Conservation (phyloP, 2,888 invertebrate species). For the Anorthoa munda region DNA sequence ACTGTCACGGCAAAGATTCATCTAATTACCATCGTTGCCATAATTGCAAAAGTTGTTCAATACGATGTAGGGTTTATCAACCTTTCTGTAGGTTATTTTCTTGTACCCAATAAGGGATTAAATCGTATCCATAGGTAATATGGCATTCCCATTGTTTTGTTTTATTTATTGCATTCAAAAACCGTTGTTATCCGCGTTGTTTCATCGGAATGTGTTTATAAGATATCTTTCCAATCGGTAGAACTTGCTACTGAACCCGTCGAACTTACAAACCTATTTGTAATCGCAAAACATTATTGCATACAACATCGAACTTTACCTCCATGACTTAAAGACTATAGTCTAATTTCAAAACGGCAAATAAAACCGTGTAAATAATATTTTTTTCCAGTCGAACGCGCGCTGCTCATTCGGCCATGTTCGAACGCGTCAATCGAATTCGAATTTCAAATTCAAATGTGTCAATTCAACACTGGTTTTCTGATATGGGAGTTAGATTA, state of each 20-base stretch:
- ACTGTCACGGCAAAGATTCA: too few species aligned
- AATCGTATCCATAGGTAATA: slow-evolving; percentile 12
- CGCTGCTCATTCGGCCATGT: slow-evolving; percentile 75
- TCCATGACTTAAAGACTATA: background rate
- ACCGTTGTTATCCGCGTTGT: slow-evolving; percentile 73
- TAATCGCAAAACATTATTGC: background rate
- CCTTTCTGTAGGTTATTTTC: background rate
- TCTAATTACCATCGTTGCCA: too few species aligned
- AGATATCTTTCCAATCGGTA: slow-evolving; percentile 87
- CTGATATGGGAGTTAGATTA: slow-evolving; percentile 47
- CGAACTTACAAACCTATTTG: slow-evolving; percentile 39
- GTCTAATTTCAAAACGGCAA: background rate
- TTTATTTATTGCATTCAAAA: slow-evolving; percentile 51
- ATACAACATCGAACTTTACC: slow-evolving; percentile 51
- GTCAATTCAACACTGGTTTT: slow-evolving; percentile 79
- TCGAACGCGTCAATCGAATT: slow-evolving; percentile 81
- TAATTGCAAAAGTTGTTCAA: background rate
- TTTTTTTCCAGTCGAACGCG: slow-evolving; percentile 83
- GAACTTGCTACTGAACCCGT: slow-evolving; percentile 82
- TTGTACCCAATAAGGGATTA: background rate
- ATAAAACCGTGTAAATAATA: slow-evolving; percentile 53
- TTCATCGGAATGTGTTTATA: slow-evolving; percentile 82
- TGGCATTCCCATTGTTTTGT: slow-evolving; percentile 36
- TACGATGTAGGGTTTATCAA: background rate
- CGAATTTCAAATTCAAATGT: slow-evolving; percentile 77